Base-by-base conservation (phyloP, 2,888 invertebrate genomes). In the Desoria tigrina region DNA sequence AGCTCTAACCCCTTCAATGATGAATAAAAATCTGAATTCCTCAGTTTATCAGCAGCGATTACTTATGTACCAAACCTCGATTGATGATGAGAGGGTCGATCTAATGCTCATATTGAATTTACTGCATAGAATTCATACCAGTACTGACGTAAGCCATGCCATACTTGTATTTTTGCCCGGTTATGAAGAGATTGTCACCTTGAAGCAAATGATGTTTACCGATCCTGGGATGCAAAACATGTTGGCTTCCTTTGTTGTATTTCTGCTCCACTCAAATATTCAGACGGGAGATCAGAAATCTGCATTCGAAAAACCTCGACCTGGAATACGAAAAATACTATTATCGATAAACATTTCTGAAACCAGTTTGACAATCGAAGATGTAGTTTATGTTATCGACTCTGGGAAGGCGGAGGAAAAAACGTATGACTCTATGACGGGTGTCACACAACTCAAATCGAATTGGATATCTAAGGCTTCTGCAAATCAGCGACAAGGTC, bases 281-380 rank as follows among this genome's bases (percentile, higher is more conserved):
- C 92, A 92, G 82, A 79, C 88, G 0, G 79, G 83, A 7, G 92
- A 93, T 77, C 96, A 96, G 80, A 85, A 86, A 78, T 81, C 83
- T 16, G 87, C 87, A 0, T 94, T 97, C 79, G 86, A 86, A 65
- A 84, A 85, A 0, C 81, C 88, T 28, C 84, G 87, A 1, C 78
- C 79, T 6, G 85, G 86, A 63, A 83, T 84, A 0, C 84, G 95
- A 24, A 97, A 97, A 82, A 90, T 97, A 63, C 90, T 95, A 49
- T 83, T 98, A n/a, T 88, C 96, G 0, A 98, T 97, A 0, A 97
- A 97, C 78, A 94, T 98, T 64, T 95, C 96, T 0, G 97, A 98
- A 81, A 96, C 95, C 0, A 94, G 94, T 63, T 88, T 98, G 28
- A 97, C 97, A 0, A 94, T 98, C 69, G 90, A 94, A 75, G 96